Base-by-base conservation (phyloP, 2,113 vertebrate species). In the Ptilorrhoa leucosticta region DNA sequence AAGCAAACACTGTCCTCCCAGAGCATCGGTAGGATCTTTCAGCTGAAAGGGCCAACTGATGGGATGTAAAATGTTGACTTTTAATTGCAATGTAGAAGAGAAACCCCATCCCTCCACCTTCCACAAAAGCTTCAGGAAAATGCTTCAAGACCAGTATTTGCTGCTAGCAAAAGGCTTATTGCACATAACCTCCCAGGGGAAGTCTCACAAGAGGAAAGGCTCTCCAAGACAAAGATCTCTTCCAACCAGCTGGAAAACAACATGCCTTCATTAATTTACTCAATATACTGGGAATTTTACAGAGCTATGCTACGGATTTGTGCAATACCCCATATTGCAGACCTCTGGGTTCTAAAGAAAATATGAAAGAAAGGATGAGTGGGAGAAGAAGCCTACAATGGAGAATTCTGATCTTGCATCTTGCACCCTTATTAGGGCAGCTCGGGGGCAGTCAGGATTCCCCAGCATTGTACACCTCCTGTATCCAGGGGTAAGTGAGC, bases 161-260 rank as follows among this genome's bases (percentile, higher is more conserved):
- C 72, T 91, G 68, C 68, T 83, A 88, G 60, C 58, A 93, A 70
- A 92, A 95, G 68, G 30, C 42, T 89, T 71, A 70, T 57, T 85
- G 71, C 50, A 85, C 35, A 65, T n/a, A 85, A 80, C 2, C 33
- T 89, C 71, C 89, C 68, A 81, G 21, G 44, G 89, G 86, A 94
- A 2, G 33, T 26, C 90, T 90, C 51, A 92, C 54, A 93, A 93
- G 54, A 83, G 50, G 24, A 91, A 78, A 73, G 24, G 31, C 51
- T 88, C 54, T 88, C 37, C 82, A 86, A 86, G 84, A 73, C 70
- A 94, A 77, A 94, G 78, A 66, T 68, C 21, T 70, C 51, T 96
- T 87, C 79, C 71, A 85, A 56, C 39, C 58, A 90, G 84, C 78
- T 88, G 79, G 51, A 88, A 83, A 95, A 83, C 40, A 87, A 68